These are phyloP conservation scores for Metacarcinus magister DNA, from an alignment of 2,888 invertebrate species.

Conservation along the genomic window DNA sequence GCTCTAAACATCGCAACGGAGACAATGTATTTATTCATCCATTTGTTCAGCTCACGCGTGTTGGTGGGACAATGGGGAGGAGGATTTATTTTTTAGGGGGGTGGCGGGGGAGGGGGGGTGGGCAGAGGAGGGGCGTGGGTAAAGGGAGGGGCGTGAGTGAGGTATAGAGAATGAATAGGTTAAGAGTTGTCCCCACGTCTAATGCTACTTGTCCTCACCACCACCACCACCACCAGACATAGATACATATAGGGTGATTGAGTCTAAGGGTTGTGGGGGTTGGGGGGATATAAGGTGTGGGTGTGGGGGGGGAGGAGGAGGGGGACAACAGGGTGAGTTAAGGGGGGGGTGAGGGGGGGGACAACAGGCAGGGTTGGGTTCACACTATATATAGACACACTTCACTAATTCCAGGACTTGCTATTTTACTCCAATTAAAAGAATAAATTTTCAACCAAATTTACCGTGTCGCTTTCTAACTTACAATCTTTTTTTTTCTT, in stretches of 20 bases:
- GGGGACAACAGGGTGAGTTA: neutral
- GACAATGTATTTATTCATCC: neutral
- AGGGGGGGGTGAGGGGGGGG: neutral
- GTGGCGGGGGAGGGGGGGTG: neutral
- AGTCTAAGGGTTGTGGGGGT: too few species aligned
- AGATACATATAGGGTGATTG: too few species aligned
- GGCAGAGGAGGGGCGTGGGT: neutral
- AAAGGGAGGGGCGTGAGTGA: neutral
- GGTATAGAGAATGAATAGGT: neutral
- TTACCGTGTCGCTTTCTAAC: neutral
- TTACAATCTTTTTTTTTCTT: too few species aligned
- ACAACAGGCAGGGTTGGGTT: too few species aligned
- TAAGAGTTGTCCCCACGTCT: too few species aligned
- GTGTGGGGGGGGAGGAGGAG: neutral
- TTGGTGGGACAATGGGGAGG: neutral
- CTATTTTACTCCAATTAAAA: slow-evolving; percentile 26
- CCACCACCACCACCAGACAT: too few species aligned
- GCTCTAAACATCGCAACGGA: neutral
- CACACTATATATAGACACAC: neutral
- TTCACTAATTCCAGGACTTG: neutral
- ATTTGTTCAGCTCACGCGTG: neutral
- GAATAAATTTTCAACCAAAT: neutral
- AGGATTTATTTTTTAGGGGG: neutral
- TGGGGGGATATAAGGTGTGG: too few species aligned
- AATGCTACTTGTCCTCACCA: too few species aligned